phyloP scores from a whole-genome alignment of 2,888 invertebrate genomes.

The Platypus cylindrus region DNA sequence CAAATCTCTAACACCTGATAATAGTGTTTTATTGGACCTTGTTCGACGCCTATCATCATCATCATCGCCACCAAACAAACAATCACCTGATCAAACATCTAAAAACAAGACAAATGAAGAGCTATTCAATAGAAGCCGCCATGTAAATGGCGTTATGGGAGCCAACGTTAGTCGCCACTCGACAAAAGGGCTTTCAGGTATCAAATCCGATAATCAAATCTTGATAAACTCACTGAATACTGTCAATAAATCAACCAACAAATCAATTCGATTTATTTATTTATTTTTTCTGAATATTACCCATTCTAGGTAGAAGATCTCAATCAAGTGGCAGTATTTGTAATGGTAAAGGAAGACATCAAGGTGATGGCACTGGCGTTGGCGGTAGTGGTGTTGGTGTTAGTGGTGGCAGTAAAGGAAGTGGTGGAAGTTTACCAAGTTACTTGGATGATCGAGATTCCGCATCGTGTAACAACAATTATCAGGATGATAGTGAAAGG shows the following conservation, averaged over 20 bases:
- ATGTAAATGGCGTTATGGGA: conserved; percentile 42
- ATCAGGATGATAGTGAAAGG: conserved; percentile 18
- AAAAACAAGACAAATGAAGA: conserved; percentile 1
- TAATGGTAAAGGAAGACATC: conserved; percentile 35
- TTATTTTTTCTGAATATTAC: conserved; percentile 1
- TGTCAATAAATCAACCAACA: too few relatives aligned
- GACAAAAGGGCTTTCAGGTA: conserved; percentile 50
- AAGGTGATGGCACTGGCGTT: conserved; percentile 25
- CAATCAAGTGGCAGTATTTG: conserved; percentile 65
- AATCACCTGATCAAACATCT: neutral
- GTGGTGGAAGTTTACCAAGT: conserved; percentile 53
- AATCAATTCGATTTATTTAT: too few relatives aligned
- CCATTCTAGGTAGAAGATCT: conserved; percentile 45
- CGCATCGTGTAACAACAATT: conserved; percentile 29
- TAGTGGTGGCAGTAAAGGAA: conserved; percentile 18
- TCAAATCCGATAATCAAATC: too few relatives aligned
- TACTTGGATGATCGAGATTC: conserved; percentile 44
- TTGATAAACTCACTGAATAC: too few relatives aligned
- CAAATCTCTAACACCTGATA: conserved; percentile 23
- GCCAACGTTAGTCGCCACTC: conserved; percentile 68
- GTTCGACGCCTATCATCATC: conserved; percentile 33
- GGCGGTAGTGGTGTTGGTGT: too few relatives aligned
- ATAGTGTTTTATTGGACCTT: conserved; percentile 37
- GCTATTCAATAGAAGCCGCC: too few relatives aligned
- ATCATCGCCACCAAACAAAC: conserved; percentile 4